phyloP scores from a whole-genome alignment of 2,888 invertebrate species.

The Strigamia maritima region DNA sequence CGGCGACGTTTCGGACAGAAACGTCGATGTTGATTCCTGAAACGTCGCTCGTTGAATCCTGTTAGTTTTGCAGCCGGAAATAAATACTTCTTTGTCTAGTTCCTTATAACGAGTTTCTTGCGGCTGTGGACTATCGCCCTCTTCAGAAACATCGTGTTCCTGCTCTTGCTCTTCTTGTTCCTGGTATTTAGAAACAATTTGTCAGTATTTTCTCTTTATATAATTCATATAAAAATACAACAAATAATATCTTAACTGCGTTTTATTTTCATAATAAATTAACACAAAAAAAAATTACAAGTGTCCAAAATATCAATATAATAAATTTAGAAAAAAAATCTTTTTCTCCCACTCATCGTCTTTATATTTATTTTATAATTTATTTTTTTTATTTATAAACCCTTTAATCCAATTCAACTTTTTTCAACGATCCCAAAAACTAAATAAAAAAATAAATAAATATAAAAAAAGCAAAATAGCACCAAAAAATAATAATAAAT shows the following conservation, averaged over 20 bases:
- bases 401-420: not conserved
- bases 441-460: not conserved
- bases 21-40: not conserved
- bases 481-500: not conserved
- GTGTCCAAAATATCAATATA: too few relatives aligned
- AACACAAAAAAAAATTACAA: too few relatives aligned
- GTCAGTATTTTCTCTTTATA: too few relatives aligned
- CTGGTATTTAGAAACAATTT: slow-evolving; percentile 17
- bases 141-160: slow-evolving; percentile 46
- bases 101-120: too few relatives aligned
- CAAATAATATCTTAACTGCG: too few relatives aligned
- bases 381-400: not conserved
- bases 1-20: not conserved
- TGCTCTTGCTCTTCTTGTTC: slow-evolving; percentile 45
- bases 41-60: not conserved
- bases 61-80: not conserved
- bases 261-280: too few relatives aligned
- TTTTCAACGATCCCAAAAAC: not conserved
- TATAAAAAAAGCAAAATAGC: not conserved
- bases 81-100: too few relatives aligned
- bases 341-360: too few relatives aligned
- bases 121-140: slow-evolving; percentile 43
- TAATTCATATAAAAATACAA: too few relatives aligned
- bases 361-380: not conserved
- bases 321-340: not conserved